Base-by-base conservation (phyloP, 2,888 invertebrate genomes). In the Lithosia quadra region DNA sequence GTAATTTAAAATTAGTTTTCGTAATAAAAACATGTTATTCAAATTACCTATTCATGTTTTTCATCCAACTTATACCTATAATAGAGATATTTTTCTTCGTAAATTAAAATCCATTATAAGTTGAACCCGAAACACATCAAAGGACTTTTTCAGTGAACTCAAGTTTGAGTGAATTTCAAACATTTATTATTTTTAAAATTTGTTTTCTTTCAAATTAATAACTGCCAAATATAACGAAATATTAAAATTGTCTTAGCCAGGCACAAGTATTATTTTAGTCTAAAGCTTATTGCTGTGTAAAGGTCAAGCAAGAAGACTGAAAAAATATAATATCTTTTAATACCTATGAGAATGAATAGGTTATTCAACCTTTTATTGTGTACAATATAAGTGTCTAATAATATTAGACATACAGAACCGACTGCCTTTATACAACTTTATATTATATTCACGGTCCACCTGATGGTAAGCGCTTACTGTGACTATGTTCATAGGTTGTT, bases 231-330 rank as follows among this genome's bases (percentile, higher is more conserved):
- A 43, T 39, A 57, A 57, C 2, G n/a, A 57, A 33, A n/a, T 43
- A 43, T 57, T 65, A 65, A 43, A 58, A 65, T 57, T 57, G 24
- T 28, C n/a, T 39, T 53, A 8, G 28, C 53, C 55, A 21, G 33
- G 60, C 67, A 57, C 66, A 69, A 66, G 64, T 71, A 59, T 66
- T 73, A 60, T 57, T 67, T 68, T n/a, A 68, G 56, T 53, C 13
- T 75, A 64, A 62, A 58, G 69, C 69, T 71, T 78, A 78, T 71
- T 78, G 69, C 72, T 36, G 22, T 72, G 34, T 39, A 28, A 65
- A 78, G 80, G 78, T 80, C 72, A 78, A 69, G 24, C 7, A 22
- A 36, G 13, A n/a, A 4, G 9, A 11, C n/a, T 28, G 11, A 62
- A 28, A 61, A 39, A 43, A 24, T 7, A 15, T 18, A 59, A 24